Evolutionary conservation across 2,888 invertebrate genomes (phyloP).

Genomic region (Blomia tropicalis): DNA sequence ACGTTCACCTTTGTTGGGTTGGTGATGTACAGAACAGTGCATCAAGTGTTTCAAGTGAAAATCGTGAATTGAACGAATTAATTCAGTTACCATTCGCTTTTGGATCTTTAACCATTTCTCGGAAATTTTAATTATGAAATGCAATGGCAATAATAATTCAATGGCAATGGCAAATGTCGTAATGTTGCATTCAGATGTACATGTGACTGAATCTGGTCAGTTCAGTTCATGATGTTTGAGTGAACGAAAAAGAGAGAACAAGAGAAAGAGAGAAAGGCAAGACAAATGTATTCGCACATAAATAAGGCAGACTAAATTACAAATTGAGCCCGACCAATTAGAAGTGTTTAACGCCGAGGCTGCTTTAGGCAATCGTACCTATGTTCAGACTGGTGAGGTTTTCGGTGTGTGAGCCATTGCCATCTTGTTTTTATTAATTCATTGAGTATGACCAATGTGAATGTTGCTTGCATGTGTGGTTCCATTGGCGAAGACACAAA

Average conservation of each 20-base stretch:
- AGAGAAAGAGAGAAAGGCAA: background rate
- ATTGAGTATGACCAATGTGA: background rate
- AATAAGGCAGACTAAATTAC: conserved; percentile 3
- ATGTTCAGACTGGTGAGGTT: background rate
- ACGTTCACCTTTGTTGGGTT: no score
- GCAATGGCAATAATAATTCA: background rate
- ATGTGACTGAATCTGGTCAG: background rate
- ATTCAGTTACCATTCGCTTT: background rate
- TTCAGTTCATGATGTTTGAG: background rate
- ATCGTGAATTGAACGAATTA: conserved; percentile 14
- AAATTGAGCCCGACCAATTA: conserved; percentile 12
- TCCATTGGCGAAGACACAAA: no score
- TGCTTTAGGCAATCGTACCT: no score
- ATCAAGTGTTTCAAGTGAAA: background rate
- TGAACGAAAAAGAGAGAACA: no score
- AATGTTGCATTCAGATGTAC: background rate
- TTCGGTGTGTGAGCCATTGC: background rate
- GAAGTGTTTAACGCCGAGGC: conserved; percentile 10
- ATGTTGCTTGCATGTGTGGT: no score
- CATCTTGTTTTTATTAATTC: conserved; percentile 1
- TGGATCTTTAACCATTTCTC: background rate
- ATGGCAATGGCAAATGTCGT: background rate
- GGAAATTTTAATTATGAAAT: conserved; percentile 13
- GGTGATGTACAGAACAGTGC: no score
- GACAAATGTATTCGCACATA: conserved; percentile 13